Evolutionary conservation across 64 coral and sea anemone genomes (phyloP).

Genomic region (Stylophora pistillata): DNA sequence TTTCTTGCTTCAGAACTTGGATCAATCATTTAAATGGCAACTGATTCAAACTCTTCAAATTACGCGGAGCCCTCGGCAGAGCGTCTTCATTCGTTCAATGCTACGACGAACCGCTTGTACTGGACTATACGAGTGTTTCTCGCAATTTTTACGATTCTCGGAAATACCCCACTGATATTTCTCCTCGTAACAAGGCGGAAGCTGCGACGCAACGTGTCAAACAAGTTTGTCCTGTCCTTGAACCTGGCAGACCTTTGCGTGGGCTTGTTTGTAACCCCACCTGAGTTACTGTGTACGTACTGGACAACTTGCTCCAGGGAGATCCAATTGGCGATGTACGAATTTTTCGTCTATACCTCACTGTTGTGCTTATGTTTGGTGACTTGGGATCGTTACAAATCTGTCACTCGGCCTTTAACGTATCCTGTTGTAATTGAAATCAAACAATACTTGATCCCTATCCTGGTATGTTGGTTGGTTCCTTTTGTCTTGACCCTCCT

Average conservation of each 20-base stretch:
- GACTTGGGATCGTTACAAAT: conserved; percentile 39
- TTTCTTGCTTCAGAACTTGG: background rate
- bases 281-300: conserved; percentile 16
- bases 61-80: background rate
- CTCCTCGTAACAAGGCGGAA: conserved; percentile 25
- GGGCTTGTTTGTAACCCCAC: conserved; percentile 24
- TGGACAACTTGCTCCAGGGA: background rate
- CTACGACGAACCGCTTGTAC: background rate
- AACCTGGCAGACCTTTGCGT: conserved; percentile 32
- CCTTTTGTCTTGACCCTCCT: conserved; percentile 23
- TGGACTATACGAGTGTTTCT: conserved; percentile 27
- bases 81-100: background rate
- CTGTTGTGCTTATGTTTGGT: conserved; percentile 21
- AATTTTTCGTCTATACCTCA: conserved; percentile 42
- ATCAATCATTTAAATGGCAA: background rate
- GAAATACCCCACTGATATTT: conserved; percentile 15
- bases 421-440: conserved; percentile 11
- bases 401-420: conserved; percentile 17
- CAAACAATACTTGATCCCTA: conserved; percentile 2
- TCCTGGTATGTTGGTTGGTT: background rate
- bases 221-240: conserved; percentile 35
- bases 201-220: conserved; percentile 27
- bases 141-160: conserved; percentile 19
- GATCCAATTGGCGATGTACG: conserved; percentile 17
- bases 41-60: background rate